Base-by-base conservation (phyloP, 2,113 vertebrate species). In the Astur gentilis region DNA sequence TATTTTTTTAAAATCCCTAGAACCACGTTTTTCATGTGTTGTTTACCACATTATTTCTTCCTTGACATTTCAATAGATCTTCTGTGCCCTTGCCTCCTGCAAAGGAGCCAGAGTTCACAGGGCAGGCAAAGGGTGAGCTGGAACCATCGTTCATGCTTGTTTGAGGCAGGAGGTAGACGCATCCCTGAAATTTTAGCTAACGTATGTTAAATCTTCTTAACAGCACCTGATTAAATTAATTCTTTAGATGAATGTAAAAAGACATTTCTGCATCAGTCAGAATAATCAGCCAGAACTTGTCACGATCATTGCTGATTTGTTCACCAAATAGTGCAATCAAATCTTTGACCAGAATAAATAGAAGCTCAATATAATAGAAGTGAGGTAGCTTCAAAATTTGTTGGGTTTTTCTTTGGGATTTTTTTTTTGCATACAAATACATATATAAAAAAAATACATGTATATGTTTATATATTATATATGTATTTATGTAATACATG, bases 11-110 rank as follows among this genome's bases (percentile, higher is more conserved):
- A 61, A 75, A 58, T 87, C 17, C 13, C 13, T 61, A 34, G 77
- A 89, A n/a, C 15, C 4, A 8, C 0, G 0, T 57, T 88, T 92
- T 54, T 54, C 7, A 1, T 65, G 29, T 83, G 10, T 13, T 58
- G 29, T 47, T 90, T 38, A 22, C 66, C 1, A 4, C 6, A 1
- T 55, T 50, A 10, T 36, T 47, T 72, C 22, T 67, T 83, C 44
- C 57, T 78, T 61, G 67, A 44, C 32, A 54, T 89, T 81, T 78
- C 45, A 49, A 0, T 62, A 38, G 5, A 5, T 73, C 25, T 76
- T 75, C 21, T 79, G 11, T 84, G 8, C 1, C 55, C 32, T 87
- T 32, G 13, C 18, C 25, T 77, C 21, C 34, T 82, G 42, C 16
- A 44, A 66, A 93, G 40, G 21, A 73, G 50, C 38, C n/a, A 27